Evolutionary conservation across 30 jellyfish, hydroid and myxozoan species (phyloP), one percentile per base, ranked within the genome.

Genomic region (Catostylus mosaicus): DNA sequence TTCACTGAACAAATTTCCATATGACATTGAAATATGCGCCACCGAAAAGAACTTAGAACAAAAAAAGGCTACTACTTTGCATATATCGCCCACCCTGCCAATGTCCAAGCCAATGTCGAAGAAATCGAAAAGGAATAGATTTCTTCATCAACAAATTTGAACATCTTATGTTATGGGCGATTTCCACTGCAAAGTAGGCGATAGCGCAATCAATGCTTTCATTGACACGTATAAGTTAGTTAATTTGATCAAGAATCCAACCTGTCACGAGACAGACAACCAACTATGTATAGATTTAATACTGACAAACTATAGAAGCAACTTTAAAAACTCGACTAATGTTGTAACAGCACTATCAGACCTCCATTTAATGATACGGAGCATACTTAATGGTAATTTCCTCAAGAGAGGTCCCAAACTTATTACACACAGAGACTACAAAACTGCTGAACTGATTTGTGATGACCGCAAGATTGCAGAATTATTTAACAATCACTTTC

Each of bases 341-440:
- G 16, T 43, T 43, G 54, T 6, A 43, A 43, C 54, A 6, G 54
- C 54, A 6, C 54, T 43, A 16, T 43, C 16, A 16, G 54, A 59
- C n/a, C 19, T 59, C n/a, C 72, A 59, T 59, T 24, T 10, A 8
- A 59, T 59, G 36, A 59, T 59, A 24, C 14, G 9, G 11, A 59
- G 19, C n/a, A 20, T 30, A 8, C 32, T 59, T 8, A 59, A 59
- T 11, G 72, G 72, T 22, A 20, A 20, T 30, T 59, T 59, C 72
- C 12, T 59, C 14, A 59, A 59, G 72, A 59, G 72, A 59, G 72
- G 72, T 30, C 72, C 72, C 19, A 59, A 30, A 22, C 32, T 59
- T 20, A 59, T 22, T 7, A 8, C 36, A 8, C 19, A 59, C 72
- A 24, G 72, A 22, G 72, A 59, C 36, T 59, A 59, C 36, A 59